Percentiles rank a stretch among this genome's conserved stretches.
Conservation (phyloP, 2,797 vertebrate species). For the Odontamblyopus lacepedii region DNA sequence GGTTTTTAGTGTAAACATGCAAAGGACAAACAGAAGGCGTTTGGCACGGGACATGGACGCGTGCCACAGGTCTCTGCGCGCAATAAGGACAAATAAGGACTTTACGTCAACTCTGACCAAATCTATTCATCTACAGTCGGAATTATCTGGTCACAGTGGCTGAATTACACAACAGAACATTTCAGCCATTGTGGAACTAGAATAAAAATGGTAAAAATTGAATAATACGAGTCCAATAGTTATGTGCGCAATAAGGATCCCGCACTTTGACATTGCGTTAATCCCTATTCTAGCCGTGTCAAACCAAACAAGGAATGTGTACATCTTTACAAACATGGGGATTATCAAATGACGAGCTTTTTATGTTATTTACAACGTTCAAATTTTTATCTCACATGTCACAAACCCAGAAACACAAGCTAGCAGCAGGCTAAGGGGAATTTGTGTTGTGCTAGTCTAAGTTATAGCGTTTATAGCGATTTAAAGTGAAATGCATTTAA, state of each 20-base stretch:
- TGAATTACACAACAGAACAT: neutral
- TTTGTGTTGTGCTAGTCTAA: constrained; percentile 17
- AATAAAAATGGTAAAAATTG: neutral
- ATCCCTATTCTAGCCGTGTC: constrained; percentile 16
- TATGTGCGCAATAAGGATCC: constrained; percentile 39
- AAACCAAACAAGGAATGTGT: neutral
- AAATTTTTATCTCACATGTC: neutral
- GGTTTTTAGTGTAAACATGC: too few relatives aligned
- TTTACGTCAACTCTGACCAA: too few relatives aligned
- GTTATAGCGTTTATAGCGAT: neutral
- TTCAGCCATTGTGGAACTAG: neutral
- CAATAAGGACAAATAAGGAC: too few relatives aligned
- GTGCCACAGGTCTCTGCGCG: constrained; percentile 24
- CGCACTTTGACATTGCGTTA: constrained; percentile 37
- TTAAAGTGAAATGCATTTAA: neutral
- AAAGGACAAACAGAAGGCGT: neutral
- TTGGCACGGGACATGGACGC: neutral
- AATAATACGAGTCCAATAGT: neutral
- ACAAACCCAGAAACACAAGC: constrained; percentile 16
- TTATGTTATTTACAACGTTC: neutral
- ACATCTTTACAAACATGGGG: neutral
- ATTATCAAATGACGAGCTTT: too few relatives aligned
- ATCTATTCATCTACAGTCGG: neutral
- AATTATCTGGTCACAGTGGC: neutral
- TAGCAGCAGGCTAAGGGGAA: constrained; percentile 31